phyloP scores from a whole-genome alignment of 2,113 vertebrate species.

The Guaruba guarouba region DNA sequence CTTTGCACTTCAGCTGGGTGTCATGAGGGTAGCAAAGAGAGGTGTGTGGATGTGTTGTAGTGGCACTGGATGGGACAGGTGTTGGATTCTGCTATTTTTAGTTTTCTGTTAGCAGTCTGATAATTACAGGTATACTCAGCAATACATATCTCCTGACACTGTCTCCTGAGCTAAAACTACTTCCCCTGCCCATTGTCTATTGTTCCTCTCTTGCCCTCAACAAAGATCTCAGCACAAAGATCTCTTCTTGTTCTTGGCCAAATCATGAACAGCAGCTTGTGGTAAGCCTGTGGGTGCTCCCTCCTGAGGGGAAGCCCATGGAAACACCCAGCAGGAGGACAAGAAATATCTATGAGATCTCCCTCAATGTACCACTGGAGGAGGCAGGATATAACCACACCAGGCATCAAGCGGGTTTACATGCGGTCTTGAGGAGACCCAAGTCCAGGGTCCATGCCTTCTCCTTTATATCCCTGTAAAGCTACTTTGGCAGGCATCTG shows the following conservation, averaged over 20 bases:
- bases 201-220: not conserved
- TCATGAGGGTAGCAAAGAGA: not conserved
- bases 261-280: accelerated
- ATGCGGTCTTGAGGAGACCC: not conserved
- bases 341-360: not conserved
- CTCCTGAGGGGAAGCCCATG: not conserved
- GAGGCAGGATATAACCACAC: not conserved
- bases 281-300: not conserved
- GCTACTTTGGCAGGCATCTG: not conserved
- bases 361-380: not conserved
- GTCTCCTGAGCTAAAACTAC: not conserved
- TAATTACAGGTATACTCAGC: not conserved
- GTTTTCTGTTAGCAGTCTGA: not conserved
- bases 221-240: not conserved
- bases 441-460: not conserved
- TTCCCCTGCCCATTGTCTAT: not conserved
- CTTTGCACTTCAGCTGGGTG: not conserved
- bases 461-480: not conserved
- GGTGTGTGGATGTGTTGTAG: not conserved
- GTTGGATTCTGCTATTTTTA: not conserved
- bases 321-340: not conserved
- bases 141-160: not conserved
- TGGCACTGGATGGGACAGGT: not conserved
- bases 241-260: not conserved
- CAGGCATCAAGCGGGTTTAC: not conserved